A percentile compares a stretch with the other conserved stretches of the same genome.
Conservation (phyloP, 1,140 invertebrate species). For the Dendroctonus valens region DNA sequence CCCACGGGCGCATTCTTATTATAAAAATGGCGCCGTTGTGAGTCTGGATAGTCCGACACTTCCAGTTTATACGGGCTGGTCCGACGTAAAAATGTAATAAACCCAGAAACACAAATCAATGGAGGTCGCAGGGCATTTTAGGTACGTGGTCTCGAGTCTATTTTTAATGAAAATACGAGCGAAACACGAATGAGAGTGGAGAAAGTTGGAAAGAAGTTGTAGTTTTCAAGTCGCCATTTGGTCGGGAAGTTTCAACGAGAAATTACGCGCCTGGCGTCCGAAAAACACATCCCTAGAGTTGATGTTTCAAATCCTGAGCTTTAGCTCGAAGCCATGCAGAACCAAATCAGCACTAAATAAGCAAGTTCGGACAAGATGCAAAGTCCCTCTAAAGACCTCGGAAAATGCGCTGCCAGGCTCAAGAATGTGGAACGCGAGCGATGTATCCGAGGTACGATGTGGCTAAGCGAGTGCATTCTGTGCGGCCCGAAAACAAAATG, state of each 20-base stretch:
- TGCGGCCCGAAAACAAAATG: not conserved
- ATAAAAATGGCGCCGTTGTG: slow-evolving; percentile 9
- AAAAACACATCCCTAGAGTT: not conserved
- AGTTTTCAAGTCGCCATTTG: not conserved
- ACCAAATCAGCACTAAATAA: not conserved
- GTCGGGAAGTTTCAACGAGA: not conserved
- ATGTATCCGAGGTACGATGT: not conserved
- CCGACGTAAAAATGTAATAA: slow-evolving; percentile 10
- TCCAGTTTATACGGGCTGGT: slow-evolving; percentile 3
- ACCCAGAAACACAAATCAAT: slow-evolving; percentile 13
- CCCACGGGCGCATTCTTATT: slow-evolving; percentile 8
- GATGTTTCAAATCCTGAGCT: not conserved
- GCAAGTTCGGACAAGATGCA: not conserved
- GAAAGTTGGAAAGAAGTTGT: slow-evolving; percentile 1
- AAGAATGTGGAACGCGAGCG: slow-evolving; percentile 7
- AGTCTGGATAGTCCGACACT: not conserved
- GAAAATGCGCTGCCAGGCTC: not conserved
- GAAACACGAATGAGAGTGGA: slow-evolving; percentile 2
- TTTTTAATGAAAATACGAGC: slow-evolving; percentile 11
- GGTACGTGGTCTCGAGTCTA: too few species aligned
- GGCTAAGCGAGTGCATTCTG: slow-evolving; percentile 4
- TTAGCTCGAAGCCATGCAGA: not conserved
- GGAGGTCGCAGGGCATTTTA: not conserved
- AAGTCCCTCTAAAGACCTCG: not conserved
- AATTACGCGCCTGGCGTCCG: not conserved